These are phyloP conservation scores for Sitodiplosis mosellana DNA, from an alignment of 1,140 invertebrate species.

Conservation along the genomic window DNA sequence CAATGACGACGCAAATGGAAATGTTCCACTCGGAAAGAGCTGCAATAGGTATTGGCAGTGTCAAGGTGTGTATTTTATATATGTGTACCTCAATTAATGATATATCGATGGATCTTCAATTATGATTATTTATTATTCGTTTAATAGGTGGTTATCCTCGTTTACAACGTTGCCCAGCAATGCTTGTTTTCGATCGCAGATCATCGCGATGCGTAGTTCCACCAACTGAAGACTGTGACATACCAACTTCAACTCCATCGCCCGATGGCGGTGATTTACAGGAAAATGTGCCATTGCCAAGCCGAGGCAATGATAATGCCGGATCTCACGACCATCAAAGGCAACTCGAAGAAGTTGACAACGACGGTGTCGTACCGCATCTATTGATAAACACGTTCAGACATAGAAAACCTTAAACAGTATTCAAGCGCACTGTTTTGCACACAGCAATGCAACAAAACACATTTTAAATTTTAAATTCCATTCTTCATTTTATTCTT, in stretches of 20 bases:
- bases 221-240: conserved; percentile 71
- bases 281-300: neutral
- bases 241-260: conserved; percentile 53
- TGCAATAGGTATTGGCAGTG: conserved; percentile 89
- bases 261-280: conserved; percentile 27
- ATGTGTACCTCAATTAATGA: too few relatives aligned
- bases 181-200: conserved; percentile 72
- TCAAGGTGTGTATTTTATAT: too few relatives aligned
- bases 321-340: neutral
- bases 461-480: too few relatives aligned
- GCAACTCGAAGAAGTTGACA: too few relatives aligned
- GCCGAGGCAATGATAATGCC: neutral
- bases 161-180: conserved; percentile 73
- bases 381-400: too few relatives aligned
- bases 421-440: too few relatives aligned
- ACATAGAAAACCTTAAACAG: too few relatives aligned
- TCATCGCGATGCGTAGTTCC: conserved; percentile 70
- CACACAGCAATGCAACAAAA: too few relatives aligned
- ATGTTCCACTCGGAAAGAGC: conserved; percentile 61
- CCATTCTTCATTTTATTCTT: too few relatives aligned
- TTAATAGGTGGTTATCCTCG: conserved; percentile 74
- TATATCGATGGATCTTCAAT: too few relatives aligned
- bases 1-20: conserved; percentile 54
- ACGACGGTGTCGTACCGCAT: too few relatives aligned
- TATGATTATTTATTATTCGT: too few relatives aligned